Conservation (phyloP, 2,113 vertebrate species). For the Ellobius talpinus region DNA sequence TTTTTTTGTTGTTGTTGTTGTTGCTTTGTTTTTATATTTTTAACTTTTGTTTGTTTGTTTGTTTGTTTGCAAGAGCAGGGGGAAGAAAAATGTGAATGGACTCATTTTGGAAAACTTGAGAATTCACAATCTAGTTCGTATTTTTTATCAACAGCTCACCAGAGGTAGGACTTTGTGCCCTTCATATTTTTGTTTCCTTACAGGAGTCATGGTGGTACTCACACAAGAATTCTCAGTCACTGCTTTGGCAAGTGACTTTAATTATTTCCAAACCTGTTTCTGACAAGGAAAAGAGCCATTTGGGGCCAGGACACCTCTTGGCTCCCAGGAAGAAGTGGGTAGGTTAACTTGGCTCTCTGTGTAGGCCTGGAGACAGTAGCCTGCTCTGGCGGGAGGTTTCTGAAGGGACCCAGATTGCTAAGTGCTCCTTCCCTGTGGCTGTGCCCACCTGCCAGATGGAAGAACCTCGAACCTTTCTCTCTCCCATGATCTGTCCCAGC, state of each 20-base stretch:
- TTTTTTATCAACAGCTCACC: neutral
- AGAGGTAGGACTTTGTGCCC: neutral
- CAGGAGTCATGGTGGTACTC: neutral
- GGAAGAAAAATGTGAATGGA: neutral
- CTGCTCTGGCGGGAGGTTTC: neutral
- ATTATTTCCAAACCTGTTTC: neutral
- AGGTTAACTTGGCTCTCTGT: neutral
- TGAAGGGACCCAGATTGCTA: conserved; percentile 17
- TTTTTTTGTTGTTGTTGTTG: neutral
- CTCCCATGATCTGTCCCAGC: accelerated
- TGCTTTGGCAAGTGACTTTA: neutral
- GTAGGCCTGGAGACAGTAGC: neutral
- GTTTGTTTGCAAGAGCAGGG: accelerated
- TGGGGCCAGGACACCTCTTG: neutral
- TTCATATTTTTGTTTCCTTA: neutral
- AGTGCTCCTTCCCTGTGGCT: neutral
- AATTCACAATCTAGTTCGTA: neutral
- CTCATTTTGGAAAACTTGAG: neutral
- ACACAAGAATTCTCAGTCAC: neutral
- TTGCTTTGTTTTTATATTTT: too few species aligned
- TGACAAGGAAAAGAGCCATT: neutral
- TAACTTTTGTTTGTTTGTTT: too few species aligned
- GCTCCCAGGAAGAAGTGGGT: neutral
- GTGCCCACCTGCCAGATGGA: accelerated
- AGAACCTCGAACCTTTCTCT: neutral